Conservation (phyloP, 2,797 vertebrate species). For the Anguilla marmorata region DNA sequence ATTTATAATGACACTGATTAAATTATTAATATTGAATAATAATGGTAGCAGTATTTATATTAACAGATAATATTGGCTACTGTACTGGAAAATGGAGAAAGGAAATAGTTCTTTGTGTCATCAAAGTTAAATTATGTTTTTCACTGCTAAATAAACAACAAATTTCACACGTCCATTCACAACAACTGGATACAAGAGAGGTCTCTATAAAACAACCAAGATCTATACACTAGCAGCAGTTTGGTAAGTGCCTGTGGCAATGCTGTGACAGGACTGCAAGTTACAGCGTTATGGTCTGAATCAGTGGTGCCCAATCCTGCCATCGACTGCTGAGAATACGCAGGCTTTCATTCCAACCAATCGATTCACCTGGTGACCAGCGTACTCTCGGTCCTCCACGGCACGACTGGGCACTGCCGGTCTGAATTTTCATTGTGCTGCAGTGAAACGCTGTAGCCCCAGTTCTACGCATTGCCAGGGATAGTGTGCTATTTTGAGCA, state of each 20-base stretch:
- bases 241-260: not conserved
- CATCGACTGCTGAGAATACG: too few relatives aligned
- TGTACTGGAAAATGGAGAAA: not conserved
- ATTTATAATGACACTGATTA: not conserved
- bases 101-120: not conserved
- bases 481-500: not conserved
- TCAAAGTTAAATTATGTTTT: not conserved
- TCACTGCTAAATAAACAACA: not conserved
- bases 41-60: not conserved
- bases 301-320: too few relatives aligned
- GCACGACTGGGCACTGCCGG: too few relatives aligned
- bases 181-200: slow-evolving; percentile 5
- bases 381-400: too few relatives aligned
- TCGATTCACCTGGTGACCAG: too few relatives aligned
- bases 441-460: slow-evolving; percentile 8
- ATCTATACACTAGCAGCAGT: not conserved
- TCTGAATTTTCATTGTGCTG: not conserved
- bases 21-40: not conserved
- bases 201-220: not conserved
- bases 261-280: not conserved
- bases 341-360: not conserved
- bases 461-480: not conserved
- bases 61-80: not conserved
- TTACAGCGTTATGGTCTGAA: slow-evolving; percentile 17
- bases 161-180: not conserved